Conservation (phyloP, 1,140 invertebrate species). For the Ceratina japonica region DNA sequence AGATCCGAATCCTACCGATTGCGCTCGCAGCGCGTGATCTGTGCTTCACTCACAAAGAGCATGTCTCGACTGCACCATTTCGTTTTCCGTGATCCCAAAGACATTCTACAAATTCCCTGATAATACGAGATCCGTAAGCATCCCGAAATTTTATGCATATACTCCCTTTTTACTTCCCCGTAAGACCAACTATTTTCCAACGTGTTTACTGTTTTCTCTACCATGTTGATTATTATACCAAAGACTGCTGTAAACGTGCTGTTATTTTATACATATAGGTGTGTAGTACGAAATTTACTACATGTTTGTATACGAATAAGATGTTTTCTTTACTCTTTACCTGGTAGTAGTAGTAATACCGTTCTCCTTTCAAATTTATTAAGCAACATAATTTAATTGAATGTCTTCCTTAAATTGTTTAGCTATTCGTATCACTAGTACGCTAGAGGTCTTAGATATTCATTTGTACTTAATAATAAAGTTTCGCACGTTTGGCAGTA, state of each 20-base stretch:
- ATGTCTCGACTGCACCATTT: constrained; percentile 50
- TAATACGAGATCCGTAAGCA: constrained; percentile 47
- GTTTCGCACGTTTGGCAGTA: not conserved
- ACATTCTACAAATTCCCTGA: constrained; percentile 28
- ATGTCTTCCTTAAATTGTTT: not conserved
- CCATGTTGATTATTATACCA: not conserved
- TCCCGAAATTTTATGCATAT: constrained; percentile 12
- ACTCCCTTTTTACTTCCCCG: not conserved
- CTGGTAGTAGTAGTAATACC: constrained; percentile 5
- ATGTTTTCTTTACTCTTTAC: constrained; percentile 15
- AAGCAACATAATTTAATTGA: not conserved
- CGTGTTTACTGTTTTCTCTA: not conserved
- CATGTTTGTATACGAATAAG: constrained; percentile 7
- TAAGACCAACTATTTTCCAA: not conserved
- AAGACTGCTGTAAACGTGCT: not conserved
- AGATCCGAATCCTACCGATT: constrained; percentile 63
- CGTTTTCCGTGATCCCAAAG: constrained; percentile 41
- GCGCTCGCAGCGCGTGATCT: constrained; percentile 62
- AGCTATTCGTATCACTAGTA: not conserved
- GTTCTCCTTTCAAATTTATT: not conserved
- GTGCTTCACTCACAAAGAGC: constrained; percentile 60
- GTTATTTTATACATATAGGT: not conserved
- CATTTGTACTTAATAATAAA: not conserved
- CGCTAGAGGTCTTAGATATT: not conserved
- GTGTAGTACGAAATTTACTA: constrained; percentile 19